phyloP scores from a whole-genome alignment of 2,797 vertebrate species.

The Hippocampus kuda region DNA sequence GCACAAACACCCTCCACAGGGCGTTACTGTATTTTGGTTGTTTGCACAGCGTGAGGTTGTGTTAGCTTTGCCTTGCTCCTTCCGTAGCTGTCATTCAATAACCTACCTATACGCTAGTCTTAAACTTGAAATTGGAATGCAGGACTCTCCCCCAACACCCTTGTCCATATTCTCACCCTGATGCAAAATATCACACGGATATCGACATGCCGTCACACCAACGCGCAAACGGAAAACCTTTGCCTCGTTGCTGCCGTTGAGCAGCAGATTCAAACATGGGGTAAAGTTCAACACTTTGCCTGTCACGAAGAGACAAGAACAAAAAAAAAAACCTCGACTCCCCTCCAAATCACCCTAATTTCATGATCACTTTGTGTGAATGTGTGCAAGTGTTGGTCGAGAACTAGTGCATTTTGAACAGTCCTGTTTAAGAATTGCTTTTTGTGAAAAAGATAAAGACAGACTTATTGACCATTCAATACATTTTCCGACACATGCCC shows the following conservation, averaged over 20 bases:
- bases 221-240: constrained; percentile 23
- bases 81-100: constrained; percentile 36
- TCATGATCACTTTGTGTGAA: constrained; percentile 22
- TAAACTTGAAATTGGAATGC: constrained; percentile 15
- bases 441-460: too few species aligned
- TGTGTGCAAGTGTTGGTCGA: constrained; percentile 18
- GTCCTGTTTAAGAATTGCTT: too few species aligned
- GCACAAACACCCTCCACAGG: constrained; percentile 40
- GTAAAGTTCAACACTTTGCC: constrained; percentile 2
- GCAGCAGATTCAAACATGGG: constrained; percentile 14
- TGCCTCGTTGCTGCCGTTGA: neutral
- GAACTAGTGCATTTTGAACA: neutral
- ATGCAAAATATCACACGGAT: constrained; percentile 44
- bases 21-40: constrained; percentile 61
- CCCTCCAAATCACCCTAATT: constrained; percentile 14
- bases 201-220: constrained; percentile 31
- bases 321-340: neutral
- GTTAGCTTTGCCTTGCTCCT: constrained; percentile 45
- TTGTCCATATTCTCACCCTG: constrained; percentile 33
- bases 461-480: too few species aligned
- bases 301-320: neutral
- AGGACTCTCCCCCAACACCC: constrained; percentile 34
- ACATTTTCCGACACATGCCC: too few species aligned
- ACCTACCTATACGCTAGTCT: constrained; percentile 26
- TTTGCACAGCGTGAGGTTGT: constrained; percentile 51